Conservation (phyloP, 2,888 invertebrate species). For the Pelosia muscerda region DNA sequence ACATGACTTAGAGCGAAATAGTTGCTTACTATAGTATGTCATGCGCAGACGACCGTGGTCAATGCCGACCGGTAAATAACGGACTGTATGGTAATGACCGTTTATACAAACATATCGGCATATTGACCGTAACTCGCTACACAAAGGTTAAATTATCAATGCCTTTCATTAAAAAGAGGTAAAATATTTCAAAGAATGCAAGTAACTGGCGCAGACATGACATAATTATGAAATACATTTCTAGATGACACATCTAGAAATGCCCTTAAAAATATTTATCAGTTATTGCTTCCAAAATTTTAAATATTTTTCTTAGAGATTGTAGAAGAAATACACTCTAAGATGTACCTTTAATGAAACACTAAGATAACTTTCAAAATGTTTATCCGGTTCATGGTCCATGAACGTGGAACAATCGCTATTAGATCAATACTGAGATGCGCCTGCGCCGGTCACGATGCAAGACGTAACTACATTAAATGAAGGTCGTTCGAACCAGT, state of each 20-base stretch:
- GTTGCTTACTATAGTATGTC: conserved; percentile 54
- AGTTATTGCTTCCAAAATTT: conserved; percentile 18
- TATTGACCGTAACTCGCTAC: conserved; percentile 58
- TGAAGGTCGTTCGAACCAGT: conserved; percentile 63
- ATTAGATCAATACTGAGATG: conserved; percentile 53
- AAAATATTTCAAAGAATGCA: conserved; percentile 51
- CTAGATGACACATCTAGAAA: conserved; percentile 10
- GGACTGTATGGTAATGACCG: conserved; percentile 72
- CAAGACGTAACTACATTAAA: conserved; percentile 28
- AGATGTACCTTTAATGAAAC: conserved; percentile 44
- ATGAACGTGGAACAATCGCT: conserved; percentile 57
- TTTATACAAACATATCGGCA: conserved; percentile 51
- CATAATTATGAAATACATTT: conserved; percentile 50
- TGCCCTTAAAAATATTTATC: conserved; percentile 17
- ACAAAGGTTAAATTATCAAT: conserved; percentile 60
- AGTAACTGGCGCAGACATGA: conserved; percentile 44
- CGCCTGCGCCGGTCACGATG: conserved; percentile 52
- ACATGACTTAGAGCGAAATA: conserved; percentile 70
- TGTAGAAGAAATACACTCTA: conserved; percentile 18
- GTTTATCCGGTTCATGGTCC: conserved; percentile 60
- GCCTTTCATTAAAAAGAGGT: conserved; percentile 55
- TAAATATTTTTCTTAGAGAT: conserved; percentile 17
- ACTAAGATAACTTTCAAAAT: conserved; percentile 54
- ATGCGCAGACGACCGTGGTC: conserved; percentile 67
- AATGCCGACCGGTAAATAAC: conserved; percentile 69